phyloP scores from a whole-genome alignment of 2,888 invertebrate species.

The Limenitis camilla region DNA sequence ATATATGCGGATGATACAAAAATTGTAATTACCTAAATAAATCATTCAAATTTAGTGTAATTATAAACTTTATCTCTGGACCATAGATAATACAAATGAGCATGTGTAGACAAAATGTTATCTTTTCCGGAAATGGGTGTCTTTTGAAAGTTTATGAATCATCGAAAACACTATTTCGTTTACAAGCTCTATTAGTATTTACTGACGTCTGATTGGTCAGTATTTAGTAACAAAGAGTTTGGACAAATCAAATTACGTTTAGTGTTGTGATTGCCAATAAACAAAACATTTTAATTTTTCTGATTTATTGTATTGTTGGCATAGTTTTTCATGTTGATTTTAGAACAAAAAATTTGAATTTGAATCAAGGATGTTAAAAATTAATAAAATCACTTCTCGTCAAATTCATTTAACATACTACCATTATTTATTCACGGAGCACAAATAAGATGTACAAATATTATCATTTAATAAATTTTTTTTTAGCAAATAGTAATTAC shows the following conservation, averaged over 20 bases:
- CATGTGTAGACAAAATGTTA: conserved; percentile 51
- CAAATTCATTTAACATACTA: too few species aligned
- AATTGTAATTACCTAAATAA: neutral
- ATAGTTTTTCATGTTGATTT: neutral
- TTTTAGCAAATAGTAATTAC: too few species aligned
- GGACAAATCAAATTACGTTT: conserved; percentile 23
- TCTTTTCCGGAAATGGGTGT: conserved; percentile 72
- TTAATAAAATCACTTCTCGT: too few species aligned
- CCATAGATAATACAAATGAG: conserved; percentile 48
- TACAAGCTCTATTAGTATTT: conserved; percentile 27
- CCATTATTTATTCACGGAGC: too few species aligned
- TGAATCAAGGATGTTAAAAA: too few species aligned
- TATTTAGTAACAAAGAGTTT: neutral
- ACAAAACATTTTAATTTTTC: too few species aligned
- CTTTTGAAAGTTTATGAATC: conserved; percentile 68
- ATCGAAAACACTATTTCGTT: conserved; percentile 48
- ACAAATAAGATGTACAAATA: too few species aligned
- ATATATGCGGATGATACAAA: neutral
- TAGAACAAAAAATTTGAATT: neutral
- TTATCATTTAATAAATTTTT: too few species aligned
- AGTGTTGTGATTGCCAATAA: neutral
- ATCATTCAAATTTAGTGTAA: conserved; percentile 5
- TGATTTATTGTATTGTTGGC: too few species aligned
- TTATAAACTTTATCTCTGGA: conserved; percentile 8
- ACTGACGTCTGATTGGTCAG: conserved; percentile 26